Base-by-base conservation (phyloP, 2,113 vertebrate genomes). In the Sylvilagus bachmani region DNA sequence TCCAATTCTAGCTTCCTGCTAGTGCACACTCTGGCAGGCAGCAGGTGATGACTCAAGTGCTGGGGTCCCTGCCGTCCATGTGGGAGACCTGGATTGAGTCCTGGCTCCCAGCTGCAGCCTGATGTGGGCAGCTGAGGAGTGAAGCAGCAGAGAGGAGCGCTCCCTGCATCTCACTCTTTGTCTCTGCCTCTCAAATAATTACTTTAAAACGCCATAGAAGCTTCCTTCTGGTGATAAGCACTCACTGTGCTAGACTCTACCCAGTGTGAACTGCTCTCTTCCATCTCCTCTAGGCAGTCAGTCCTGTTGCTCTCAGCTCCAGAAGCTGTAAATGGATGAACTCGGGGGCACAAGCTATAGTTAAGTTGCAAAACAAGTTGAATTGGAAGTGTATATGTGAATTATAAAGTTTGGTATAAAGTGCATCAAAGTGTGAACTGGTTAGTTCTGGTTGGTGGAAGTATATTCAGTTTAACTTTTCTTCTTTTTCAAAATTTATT, bases 321-420 rank as follows among this genome's bases (percentile, higher is more conserved):
- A 71, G 44, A 36, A 53, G 51, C 38, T 85, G 53, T 64, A 27
- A 80, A 58, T 44, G 33, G 58, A 19, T 25, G 55, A 53, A 49
- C 29, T 29, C 19, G 74, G 82, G 86, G 36, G 86, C 61, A 67
- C 13, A 53, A 24, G 10, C 13, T 69, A 38, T 86, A 79, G 3
- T 69, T 89, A 70, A 89, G 29, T 75, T 94, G 12, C n/a, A 79
- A 78, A 77, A n/a, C 33, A 83, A 6, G 70, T 71, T 87, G 70
- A 74, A 55, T 25, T 61, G 10, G 14, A 74, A 51, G 17, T 14
- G 2, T 83, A n/a, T 16, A 29, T 55, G 44, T 38, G 62, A 71
- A 84, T 88, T 51, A 36, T 77, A 78, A 90, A 75, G 24, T 49
- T 2, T 6, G 58, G 6, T 62, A 2, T 12, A 44, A 92, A 69